A percentile compares a stretch with the other conserved stretches of the same genome.
Evolutionary conservation across 2,113 vertebrate genomes (phyloP).

Genomic region (Alexandromys fortis): DNA sequence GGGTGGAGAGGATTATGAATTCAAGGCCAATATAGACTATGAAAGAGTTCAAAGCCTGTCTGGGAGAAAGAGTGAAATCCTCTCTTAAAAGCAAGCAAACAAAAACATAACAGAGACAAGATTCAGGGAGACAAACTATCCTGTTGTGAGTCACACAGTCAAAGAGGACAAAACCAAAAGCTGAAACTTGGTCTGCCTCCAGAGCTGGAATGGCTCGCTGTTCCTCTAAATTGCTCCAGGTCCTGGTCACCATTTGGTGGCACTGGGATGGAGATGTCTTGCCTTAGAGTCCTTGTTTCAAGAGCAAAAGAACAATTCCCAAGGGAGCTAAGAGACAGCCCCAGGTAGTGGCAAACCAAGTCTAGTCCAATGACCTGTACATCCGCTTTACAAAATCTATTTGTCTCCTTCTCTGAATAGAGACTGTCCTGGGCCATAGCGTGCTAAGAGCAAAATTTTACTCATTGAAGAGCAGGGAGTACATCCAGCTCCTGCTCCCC

Average conservation of each 20-base stretch:
- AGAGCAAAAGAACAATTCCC: not conserved
- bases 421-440: not conserved
- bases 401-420: conserved; percentile 6
- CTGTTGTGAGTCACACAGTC: not conserved
- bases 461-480: not conserved
- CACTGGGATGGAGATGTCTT: not conserved
- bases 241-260: not conserved
- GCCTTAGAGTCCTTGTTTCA: not conserved
- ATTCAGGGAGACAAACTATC: not conserved
- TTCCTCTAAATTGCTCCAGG: not conserved
- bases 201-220: not conserved
- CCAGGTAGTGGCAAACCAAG: not conserved
- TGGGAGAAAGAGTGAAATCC: not conserved
- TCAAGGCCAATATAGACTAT: not conserved
- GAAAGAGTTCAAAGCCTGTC: not conserved
- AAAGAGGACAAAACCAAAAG: not conserved
- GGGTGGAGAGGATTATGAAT: not conserved
- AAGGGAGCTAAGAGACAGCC: not conserved
- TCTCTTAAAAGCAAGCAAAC: not conserved
- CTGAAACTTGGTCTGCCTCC: not conserved
- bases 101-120: not conserved
- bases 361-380: not conserved
- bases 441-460: not conserved
- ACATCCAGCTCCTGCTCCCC: not conserved
- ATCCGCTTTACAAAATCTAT: not conserved